These are phyloP conservation scores for Sebastes hubbsi DNA, from an alignment of 2,797 vertebrate genomes.

Conservation along the genomic window DNA sequence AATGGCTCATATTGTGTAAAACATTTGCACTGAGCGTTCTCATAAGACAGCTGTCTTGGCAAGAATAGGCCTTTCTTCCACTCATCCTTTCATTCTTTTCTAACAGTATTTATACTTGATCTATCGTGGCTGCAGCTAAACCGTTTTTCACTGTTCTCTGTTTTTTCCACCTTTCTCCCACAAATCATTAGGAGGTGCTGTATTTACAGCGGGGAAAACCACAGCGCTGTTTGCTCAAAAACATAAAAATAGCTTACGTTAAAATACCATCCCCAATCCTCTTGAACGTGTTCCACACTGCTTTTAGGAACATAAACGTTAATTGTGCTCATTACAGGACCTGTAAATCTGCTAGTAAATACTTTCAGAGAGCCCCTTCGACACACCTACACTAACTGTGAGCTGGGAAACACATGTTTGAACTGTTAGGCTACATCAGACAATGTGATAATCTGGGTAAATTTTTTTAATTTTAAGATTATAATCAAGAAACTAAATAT, in stretches of 20 bases:
- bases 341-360: conserved; percentile 64
- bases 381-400: conserved; percentile 18
- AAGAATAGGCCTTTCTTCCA: background rate
- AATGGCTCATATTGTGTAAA: conserved; percentile 24
- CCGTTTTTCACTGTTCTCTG: background rate
- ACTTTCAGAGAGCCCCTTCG: conserved; percentile 31
- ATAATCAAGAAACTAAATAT: background rate
- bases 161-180: conserved; percentile 22
- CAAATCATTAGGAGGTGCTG: conserved; percentile 18
- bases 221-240: conserved; percentile 22
- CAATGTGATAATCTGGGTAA: background rate
- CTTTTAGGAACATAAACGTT: conserved; percentile 63
- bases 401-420: conserved; percentile 10
- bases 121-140: conserved; percentile 9
- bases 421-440: background rate
- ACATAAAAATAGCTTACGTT: background rate
- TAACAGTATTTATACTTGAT: conserved; percentile 11
- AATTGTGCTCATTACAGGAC: conserved; percentile 61
- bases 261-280: conserved; percentile 11
- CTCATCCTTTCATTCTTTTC: conserved; percentile 3
- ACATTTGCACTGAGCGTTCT: background rate
- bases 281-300: conserved; percentile 27
- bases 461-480: background rate
- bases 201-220: conserved; percentile 7
- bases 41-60: conserved; percentile 37